Conservation (phyloP, 2,888 invertebrate species). For the Drosophila mulleri region DNA sequence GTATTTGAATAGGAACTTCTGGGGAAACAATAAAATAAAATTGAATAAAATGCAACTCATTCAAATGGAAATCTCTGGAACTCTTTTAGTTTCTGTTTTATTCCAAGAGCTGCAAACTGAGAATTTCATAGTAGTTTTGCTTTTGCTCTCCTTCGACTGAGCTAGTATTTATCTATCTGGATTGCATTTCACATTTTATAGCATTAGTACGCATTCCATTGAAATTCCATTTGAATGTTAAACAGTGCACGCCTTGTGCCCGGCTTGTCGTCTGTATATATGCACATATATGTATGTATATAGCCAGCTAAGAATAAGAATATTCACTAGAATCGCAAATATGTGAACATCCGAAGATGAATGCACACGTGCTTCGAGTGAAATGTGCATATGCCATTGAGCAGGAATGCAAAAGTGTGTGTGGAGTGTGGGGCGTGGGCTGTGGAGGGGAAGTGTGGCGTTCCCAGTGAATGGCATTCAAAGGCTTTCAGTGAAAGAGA, state of each 20-base stretch:
- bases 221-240: conserved; percentile 18
- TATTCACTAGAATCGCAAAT: background rate
- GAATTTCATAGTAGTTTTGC: background rate
- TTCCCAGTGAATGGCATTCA: background rate
- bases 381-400: conserved; percentile 55
- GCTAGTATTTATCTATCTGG: conserved; percentile 4
- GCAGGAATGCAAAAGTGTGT: conserved; percentile 15
- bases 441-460: background rate
- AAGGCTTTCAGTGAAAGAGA: background rate
- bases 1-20: background rate
- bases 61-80: background rate
- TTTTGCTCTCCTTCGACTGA: background rate
- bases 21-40: background rate
- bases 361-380: conserved; percentile 40
- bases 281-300: background rate
- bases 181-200: conserved; percentile 19
- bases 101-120: background rate
- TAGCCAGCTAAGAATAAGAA: background rate
- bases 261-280: background rate
- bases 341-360: conserved; percentile 1
- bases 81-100: background rate
- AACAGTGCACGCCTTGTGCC: conserved; percentile 3
- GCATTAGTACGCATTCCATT: conserved; percentile 1
- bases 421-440: background rate
- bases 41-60: background rate